Evolutionary conservation across 23 tunicate species (phyloP), one percentile per base, ranked within the genome.

Genomic region (Oikopleura dioica): DNA sequence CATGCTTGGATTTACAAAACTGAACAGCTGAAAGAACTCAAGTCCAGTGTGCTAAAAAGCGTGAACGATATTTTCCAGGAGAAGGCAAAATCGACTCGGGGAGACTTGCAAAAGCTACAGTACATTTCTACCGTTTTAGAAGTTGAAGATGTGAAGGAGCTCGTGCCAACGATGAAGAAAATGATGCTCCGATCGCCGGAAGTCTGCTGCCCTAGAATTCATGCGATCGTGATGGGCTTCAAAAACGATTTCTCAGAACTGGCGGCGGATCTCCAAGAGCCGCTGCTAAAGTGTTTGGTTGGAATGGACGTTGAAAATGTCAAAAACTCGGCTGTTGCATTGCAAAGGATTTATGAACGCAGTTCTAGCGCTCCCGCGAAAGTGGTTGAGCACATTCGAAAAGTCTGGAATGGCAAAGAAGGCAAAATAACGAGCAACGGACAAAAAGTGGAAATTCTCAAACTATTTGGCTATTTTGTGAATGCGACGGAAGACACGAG

Each of bases 361-460:
- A n/a, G n/a, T n/a, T n/a, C n/a, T n/a, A n/a, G n/a, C n/a, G n/a
- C n/a, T n/a, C n/a, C n/a, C n/a, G n/a, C n/a, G n/a, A n/a, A n/a
- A n/a, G 2, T 63, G 2, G 33, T 31, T 28, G 72, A 63, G 26
- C 26, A 63, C 33, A 23, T 63, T 24, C 30, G 72, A 63, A 63
- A 63, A 28, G 72, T 63, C 16, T 63, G 72, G 72, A 63, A 63
- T 63, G 72, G 72, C 30, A 63, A 63, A 63, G 72, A 63, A 63
- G 72, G 72, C 30, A 63, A 63, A 63, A 63, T 63, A 44, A 44
- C 55, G 21, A 9, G 21, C 9, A 21, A n/a, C 5, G 33, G 72
- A 24, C 4, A 24, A 2, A 63, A 63, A 63, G 33, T 28, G 33
- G 33, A 63, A 12, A 21, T 63, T 21, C 26, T 63, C 16, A 12